Conservation (phyloP, 2,888 invertebrate genomes). For the Troides helena region DNA sequence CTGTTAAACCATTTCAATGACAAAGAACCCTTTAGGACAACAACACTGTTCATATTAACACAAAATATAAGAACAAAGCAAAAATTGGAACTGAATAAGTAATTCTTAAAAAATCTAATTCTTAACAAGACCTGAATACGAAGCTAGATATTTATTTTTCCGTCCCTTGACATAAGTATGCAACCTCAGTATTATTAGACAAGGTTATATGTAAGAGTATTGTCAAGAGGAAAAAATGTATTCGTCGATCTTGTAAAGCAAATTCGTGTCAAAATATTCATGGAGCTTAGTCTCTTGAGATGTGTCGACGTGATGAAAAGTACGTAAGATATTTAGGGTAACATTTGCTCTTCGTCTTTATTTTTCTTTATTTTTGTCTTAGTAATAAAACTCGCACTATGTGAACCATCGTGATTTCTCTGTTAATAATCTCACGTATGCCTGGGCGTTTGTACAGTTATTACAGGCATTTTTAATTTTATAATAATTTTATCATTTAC, state of each 20-base stretch:
- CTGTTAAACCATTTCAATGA: too few relatives aligned
- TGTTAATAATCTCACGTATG: not conserved
- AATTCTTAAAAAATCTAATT: slow-evolving; percentile 18
- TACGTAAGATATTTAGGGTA: slow-evolving; percentile 55
- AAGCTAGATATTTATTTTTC: slow-evolving; percentile 51
- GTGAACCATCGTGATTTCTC: not conserved
- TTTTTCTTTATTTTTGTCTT: slow-evolving; percentile 31
- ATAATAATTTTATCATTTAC: not conserved
- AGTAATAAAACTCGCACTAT: slow-evolving; percentile 1
- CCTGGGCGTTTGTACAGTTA: too few relatives aligned
- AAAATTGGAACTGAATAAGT: too few relatives aligned
- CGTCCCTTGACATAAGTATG: slow-evolving; percentile 54
- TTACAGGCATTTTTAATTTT: too few relatives aligned
- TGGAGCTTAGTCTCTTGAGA: slow-evolving; percentile 59
- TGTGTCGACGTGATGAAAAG: slow-evolving; percentile 56
- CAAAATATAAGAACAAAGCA: slow-evolving; percentile 13
- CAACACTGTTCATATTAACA: slow-evolving; percentile 9
- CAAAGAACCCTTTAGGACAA: slow-evolving; percentile 15
- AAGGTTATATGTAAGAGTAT: slow-evolving; percentile 39
- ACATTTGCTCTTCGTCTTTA: slow-evolving; percentile 47
- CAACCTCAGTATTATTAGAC: slow-evolving; percentile 47
- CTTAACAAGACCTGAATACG: slow-evolving; percentile 58
- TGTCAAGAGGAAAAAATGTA: slow-evolving; percentile 38
- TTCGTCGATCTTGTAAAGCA: slow-evolving; percentile 47
- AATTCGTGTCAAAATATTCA: slow-evolving; percentile 67